phyloP scores from a whole-genome alignment of 2,888 invertebrate species.

The Zele albiditarsus region DNA sequence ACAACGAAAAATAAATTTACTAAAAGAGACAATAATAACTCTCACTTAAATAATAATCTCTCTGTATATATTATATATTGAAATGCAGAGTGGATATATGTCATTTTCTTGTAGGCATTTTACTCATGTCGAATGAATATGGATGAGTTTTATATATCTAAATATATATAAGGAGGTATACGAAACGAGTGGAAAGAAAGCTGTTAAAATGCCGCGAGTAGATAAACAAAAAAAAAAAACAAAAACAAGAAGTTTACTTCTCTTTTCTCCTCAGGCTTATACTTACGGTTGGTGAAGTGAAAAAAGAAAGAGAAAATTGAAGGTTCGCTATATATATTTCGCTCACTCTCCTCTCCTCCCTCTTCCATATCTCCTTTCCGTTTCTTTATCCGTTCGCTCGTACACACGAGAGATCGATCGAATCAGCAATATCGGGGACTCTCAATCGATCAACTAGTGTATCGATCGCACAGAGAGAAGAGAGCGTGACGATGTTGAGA shows the following conservation, averaged over 20 bases:
- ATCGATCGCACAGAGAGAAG: slow-evolving; percentile 27
- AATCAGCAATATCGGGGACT: slow-evolving; percentile 40
- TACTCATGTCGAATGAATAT: slow-evolving; percentile 32
- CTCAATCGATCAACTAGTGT: slow-evolving; percentile 21
- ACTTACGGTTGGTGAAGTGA: neutral
- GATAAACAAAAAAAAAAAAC: neutral
- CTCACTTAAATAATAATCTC: slow-evolving; percentile 34
- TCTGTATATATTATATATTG: neutral
- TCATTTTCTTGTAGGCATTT: slow-evolving; percentile 24
- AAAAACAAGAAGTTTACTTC: neutral
- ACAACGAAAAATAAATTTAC: neutral
- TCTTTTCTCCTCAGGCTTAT: slow-evolving; percentile 1
- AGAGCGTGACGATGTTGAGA: slow-evolving; percentile 46
- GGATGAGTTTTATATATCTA: slow-evolving; percentile 36
- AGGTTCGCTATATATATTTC: neutral
- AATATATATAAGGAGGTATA: slow-evolving; percentile 32
- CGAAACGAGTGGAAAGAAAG: neutral
- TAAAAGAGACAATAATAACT: neutral
- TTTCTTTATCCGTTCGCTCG: neutral
- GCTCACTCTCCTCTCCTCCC: neutral
- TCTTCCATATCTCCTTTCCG: neutral
- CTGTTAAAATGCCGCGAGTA: slow-evolving; percentile 11
- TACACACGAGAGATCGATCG: slow-evolving; percentile 30
- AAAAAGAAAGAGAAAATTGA: neutral
- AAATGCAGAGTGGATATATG: slow-evolving; percentile 40